Percentiles rank a stretch among this genome's conserved stretches.
Conservation (phyloP, 2,888 invertebrate genomes). For the Trichogramma dendrolimi region DNA sequence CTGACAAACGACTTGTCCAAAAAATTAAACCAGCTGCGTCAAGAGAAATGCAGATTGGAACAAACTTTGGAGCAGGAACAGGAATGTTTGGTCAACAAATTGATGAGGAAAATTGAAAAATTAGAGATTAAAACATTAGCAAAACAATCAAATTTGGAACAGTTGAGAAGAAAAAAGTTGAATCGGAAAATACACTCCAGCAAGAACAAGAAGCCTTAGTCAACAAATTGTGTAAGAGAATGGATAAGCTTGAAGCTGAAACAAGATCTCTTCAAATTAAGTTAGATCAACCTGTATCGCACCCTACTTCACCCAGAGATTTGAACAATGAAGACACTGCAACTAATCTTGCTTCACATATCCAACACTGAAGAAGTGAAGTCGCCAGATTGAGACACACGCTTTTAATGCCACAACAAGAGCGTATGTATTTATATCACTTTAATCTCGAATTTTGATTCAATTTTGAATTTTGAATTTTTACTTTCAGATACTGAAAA, state of each 20-base stretch:
- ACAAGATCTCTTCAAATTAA: constrained; percentile 92
- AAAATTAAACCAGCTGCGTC: constrained; percentile 90
- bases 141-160: constrained; percentile 92
- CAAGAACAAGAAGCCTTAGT: constrained; percentile 98
- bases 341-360: constrained; percentile 86
- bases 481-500: constrained; percentile 70
- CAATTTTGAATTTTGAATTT: constrained; percentile 2
- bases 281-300: constrained; percentile 91
- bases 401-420: constrained; percentile 59
- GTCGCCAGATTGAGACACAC: constrained; percentile 79
- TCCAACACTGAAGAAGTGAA: constrained; percentile 88
- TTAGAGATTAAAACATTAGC: constrained; percentile 93
- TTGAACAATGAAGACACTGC: constrained; percentile 89
- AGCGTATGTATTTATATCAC: constrained; percentile 55
- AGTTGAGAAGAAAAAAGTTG: constrained; percentile 92
- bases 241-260: constrained; percentile 97
- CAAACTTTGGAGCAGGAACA: constrained; percentile 97
- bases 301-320: constrained; percentile 87
- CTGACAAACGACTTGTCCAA: constrained; percentile 95
- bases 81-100: constrained; percentile 93
- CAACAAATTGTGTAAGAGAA: constrained; percentile 96
- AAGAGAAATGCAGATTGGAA: constrained; percentile 95
- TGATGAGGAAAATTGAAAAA: constrained; percentile 98
- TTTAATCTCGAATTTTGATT: background rate
- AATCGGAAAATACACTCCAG: constrained; percentile 95